A percentile compares a stretch with the other conserved stretches of the same genome.
phyloP scores from a whole-genome alignment of 2,797 vertebrate species.

The Pseudochirops cupreus region DNA sequence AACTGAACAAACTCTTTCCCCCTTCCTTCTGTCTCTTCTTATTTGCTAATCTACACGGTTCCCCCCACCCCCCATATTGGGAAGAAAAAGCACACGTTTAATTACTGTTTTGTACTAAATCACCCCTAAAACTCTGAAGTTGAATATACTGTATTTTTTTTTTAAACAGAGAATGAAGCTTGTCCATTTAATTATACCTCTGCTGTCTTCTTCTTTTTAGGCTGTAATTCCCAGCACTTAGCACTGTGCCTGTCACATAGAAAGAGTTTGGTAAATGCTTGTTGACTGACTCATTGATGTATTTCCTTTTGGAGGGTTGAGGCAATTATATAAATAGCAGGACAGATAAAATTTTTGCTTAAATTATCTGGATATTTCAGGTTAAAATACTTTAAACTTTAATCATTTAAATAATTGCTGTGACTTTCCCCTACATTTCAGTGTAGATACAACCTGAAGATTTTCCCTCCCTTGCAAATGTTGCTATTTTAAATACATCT shows the following conservation, averaged over 20 bases:
- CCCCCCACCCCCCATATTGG: slow-evolving; percentile 6
- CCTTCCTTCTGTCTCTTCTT: slow-evolving; percentile 37
- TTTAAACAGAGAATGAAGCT: not conserved
- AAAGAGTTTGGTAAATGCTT: not conserved
- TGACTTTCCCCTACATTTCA: slow-evolving; percentile 34
- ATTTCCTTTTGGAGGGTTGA: slow-evolving; percentile 1
- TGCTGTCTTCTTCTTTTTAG: not conserved
- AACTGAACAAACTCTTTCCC: not conserved
- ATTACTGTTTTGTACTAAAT: slow-evolving; percentile 17
- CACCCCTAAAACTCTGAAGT: slow-evolving; percentile 31
- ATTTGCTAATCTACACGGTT: slow-evolving; percentile 23
- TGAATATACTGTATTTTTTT: not conserved
- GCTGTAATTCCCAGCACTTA: not conserved
- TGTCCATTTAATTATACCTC: not conserved
- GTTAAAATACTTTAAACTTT: slow-evolving; percentile 41
- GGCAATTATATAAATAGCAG: slow-evolving; percentile 19
- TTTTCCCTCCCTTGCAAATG: not conserved
- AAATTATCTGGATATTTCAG: slow-evolving; percentile 29
- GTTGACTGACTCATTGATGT: not conserved
- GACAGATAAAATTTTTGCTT: slow-evolving; percentile 51
- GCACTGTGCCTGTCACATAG: not conserved
- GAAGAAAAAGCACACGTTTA: slow-evolving; percentile 20
- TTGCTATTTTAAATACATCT: slow-evolving; percentile 1
- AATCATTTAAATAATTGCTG: slow-evolving; percentile 5
- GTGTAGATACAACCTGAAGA: slow-evolving; percentile 27